phyloP scores from a whole-genome alignment of 2,797 vertebrate genomes.

The Halcyon smyrnensis region DNA sequence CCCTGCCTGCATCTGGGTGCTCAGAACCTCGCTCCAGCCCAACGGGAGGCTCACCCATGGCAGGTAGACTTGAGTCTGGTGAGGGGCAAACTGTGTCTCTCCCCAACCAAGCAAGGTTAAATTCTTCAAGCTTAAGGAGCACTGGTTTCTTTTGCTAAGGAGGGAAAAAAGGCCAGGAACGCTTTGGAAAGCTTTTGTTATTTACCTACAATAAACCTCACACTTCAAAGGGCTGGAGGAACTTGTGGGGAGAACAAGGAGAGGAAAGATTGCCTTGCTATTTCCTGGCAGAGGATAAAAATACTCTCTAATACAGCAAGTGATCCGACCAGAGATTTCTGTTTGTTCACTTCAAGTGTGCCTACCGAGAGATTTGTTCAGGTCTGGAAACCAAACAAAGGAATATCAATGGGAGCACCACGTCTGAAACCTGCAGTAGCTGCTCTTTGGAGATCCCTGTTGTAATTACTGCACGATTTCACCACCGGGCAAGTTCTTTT shows the following conservation, averaged over 20 bases:
- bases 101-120: not conserved
- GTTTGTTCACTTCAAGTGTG: not conserved
- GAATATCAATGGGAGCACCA: not conserved
- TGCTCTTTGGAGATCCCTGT: not conserved
- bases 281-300: not conserved
- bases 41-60: fast-evolving
- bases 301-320: not conserved
- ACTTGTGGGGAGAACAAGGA: not conserved
- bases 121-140: not conserved
- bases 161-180: not conserved
- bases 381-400: not conserved
- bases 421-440: not conserved
- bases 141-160: not conserved
- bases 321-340: not conserved
- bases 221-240: not conserved
- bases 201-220: not conserved
- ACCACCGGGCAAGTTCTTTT: not conserved
- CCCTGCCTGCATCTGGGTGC: no score
- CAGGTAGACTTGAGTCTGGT: not conserved
- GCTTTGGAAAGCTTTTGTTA: not conserved
- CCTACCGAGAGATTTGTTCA: not conserved
- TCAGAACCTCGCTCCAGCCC: not conserved
- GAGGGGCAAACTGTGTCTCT: not conserved
- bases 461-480: not conserved
- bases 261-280: not conserved